These are phyloP conservation scores for Strigamia crassipes DNA, from an alignment of 2,888 invertebrate species.

Conservation along the genomic window DNA sequence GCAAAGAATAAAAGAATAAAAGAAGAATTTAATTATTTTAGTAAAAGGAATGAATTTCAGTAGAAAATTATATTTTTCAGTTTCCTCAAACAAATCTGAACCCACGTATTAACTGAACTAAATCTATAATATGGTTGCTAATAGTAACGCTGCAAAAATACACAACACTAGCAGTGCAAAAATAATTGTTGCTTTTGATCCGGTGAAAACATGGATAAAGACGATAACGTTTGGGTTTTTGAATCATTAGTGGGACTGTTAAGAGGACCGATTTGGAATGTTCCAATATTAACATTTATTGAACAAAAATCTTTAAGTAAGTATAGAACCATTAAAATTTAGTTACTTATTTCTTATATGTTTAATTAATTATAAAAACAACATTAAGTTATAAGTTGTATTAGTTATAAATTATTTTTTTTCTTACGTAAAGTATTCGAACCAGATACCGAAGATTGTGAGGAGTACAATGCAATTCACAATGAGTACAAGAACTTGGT, in stretches of 20 bases:
- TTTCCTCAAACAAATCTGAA: background rate
- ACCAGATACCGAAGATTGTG: conserved; percentile 73
- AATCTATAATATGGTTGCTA: conserved; percentile 12
- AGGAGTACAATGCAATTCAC: conserved; percentile 77
- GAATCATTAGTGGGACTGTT: conserved; percentile 89
- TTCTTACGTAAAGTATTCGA: conserved; percentile 81
- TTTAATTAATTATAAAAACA: background rate
- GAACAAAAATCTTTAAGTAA: conserved; percentile 90
- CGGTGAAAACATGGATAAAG: conserved; percentile 63
- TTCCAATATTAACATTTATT: conserved; percentile 85
- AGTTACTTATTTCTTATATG: too few species aligned
- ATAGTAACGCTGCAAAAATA: background rate
- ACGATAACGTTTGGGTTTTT: conserved; percentile 73
- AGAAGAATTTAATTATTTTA: background rate
- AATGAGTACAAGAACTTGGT: conserved; percentile 86
- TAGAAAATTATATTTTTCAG: background rate
- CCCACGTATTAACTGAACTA: background rate
- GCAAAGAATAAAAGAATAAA: background rate
- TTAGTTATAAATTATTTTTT: background rate
- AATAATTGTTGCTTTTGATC: background rate
- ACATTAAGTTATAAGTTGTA: background rate
- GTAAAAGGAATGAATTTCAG: background rate
- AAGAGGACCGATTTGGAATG: conserved; percentile 90
- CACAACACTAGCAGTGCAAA: background rate
- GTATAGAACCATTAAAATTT: too few species aligned